phyloP scores from a whole-genome alignment of 2,888 invertebrate genomes.

The Trilocha varians region DNA sequence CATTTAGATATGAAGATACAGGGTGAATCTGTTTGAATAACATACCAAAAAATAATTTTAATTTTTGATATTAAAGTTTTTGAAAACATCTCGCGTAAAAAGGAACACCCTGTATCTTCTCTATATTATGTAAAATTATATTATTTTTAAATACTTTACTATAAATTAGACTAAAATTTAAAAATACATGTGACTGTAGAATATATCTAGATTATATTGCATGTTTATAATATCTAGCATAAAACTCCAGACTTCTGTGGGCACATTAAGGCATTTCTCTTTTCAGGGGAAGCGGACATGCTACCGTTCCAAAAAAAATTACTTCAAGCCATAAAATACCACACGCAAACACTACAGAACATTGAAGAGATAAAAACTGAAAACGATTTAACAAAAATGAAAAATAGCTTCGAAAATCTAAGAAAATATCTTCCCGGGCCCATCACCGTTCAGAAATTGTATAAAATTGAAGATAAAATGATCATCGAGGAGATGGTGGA shows the following conservation, averaged over 20 bases:
- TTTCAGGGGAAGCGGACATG: slow-evolving; percentile 33
- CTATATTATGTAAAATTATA: no score
- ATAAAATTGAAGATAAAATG: slow-evolving; percentile 53
- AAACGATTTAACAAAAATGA: slow-evolving; percentile 30
- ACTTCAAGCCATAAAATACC: slow-evolving; percentile 27
- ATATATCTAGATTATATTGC: slow-evolving; percentile 2
- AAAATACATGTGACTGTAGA: slow-evolving; percentile 29
- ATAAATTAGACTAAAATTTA: no score
- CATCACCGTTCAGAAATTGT: slow-evolving; percentile 78
- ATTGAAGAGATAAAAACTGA: slow-evolving; percentile 40
- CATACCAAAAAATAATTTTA: no score
- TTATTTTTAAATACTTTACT: no score
- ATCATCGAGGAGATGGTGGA: slow-evolving; percentile 43
- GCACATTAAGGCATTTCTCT: slow-evolving; percentile 62
- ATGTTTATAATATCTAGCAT: not conserved
- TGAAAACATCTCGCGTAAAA: no score
- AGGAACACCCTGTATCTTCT: no score
- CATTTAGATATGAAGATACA: no score
- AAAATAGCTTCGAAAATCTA: slow-evolving; percentile 18
- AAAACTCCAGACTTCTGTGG: slow-evolving; percentile 36
- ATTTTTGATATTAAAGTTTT: no score
- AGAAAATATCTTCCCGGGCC: slow-evolving; percentile 65
- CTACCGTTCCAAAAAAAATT: slow-evolving; percentile 19
- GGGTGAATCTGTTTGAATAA: no score
- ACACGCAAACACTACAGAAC: slow-evolving; percentile 37